Base-by-base conservation (phyloP, 2,888 invertebrate genomes). In the Miltochrista miniata region DNA sequence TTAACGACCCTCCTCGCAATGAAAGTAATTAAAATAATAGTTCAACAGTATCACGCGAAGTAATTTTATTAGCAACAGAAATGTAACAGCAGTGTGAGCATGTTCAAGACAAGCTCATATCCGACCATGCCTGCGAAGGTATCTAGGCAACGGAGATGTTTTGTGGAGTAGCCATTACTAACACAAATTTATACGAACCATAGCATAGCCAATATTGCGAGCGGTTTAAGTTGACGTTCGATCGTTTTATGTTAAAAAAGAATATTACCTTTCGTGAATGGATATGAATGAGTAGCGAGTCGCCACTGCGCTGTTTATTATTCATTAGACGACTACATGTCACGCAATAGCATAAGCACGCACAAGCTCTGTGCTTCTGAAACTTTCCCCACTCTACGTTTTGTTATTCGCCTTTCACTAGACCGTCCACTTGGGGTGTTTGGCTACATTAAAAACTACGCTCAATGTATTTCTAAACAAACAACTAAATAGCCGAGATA, bases 11-110 rank as follows among this genome's bases (percentile, higher is more conserved):
- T 38, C 72, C 72, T 63, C 74, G 66, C 81, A 79, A 81, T 79
- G 79, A 83, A 87, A 83, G 84, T 88, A 88, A 89, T 90, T 89
- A 89, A 89, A 89, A 87, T 87, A 87, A 89, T 87, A 86, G 85
- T 81, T 71, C 67, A 66, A 70, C 76, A 74, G 76, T 75, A 79
- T 82, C 90, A 90, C 88, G 89, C 89, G 68, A 89, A 78, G 78
- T 76, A 74, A 69, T 81, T 80, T 76, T 70, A 75, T 66, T 71
- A 66, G 75, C 75, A 73, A 76, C 76, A 70, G 68, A 77, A 64
- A 53, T 64, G 62, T 64, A 24, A n/a, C n/a, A n/a, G 18, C 18
- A 24, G 70, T 66, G 72, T 71, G 73, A 70, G 65, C 70, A 70
- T 69, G 63, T 67, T 72, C 59, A 67, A 69, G 68, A 67, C 50